Conservation (phyloP, 2,113 vertebrate genomes). For the Vulpes lagopus region DNA sequence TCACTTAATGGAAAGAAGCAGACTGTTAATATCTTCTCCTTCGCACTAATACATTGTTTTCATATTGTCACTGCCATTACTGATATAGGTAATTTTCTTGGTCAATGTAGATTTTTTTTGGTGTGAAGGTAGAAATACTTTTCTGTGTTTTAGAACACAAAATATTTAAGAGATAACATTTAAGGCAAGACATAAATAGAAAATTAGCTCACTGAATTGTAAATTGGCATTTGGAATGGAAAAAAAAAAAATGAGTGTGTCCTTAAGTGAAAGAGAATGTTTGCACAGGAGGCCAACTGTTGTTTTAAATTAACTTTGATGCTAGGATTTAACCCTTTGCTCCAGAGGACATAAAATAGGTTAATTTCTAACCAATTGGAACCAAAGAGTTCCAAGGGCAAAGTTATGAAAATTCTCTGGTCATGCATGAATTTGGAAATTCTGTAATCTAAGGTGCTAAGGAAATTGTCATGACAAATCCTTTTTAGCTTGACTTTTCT, state of each 20-base stretch:
- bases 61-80: background rate
- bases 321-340: slow-evolving; percentile 73
- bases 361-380: slow-evolving; percentile 63
- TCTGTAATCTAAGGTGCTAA: background rate
- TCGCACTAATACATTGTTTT: background rate
- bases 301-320: slow-evolving; percentile 74
- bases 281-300: slow-evolving; percentile 53
- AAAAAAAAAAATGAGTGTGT: background rate
- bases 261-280: slow-evolving; percentile 65
- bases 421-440: slow-evolving; percentile 50
- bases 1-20: slow-evolving; percentile 12
- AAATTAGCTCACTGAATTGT: slow-evolving; percentile 54
- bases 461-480: slow-evolving; percentile 36
- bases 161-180: background rate
- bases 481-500: background rate
- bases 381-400: background rate
- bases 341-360: slow-evolving; percentile 18
- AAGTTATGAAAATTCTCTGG: slow-evolving; percentile 57
- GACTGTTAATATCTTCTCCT: background rate
- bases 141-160: slow-evolving; percentile 62
- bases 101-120: background rate
- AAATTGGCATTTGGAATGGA: slow-evolving; percentile 66
- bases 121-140: background rate
- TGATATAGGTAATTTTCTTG: slow-evolving; percentile 30
- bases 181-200: slow-evolving; percentile 66